phyloP scores from a whole-genome alignment of 2,888 invertebrate genomes.

The Hesperia comma region DNA sequence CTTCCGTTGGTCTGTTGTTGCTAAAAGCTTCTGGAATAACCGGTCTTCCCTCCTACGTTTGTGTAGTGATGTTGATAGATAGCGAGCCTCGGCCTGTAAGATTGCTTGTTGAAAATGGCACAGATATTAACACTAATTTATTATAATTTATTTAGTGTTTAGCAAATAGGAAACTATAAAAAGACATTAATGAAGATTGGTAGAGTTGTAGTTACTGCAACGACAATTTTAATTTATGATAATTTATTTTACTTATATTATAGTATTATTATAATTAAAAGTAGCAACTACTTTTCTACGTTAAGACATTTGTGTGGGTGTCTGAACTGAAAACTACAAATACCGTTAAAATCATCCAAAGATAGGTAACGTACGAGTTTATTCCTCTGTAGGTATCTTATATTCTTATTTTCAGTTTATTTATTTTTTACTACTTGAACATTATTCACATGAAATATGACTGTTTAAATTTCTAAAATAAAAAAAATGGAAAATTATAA shows the following conservation, averaged over 20 bases:
- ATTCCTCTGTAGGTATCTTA: too few species aligned
- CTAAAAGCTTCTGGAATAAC: constrained; percentile 28
- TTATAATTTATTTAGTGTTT: constrained; percentile 26
- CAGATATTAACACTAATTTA: constrained; percentile 27
- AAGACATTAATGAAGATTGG: constrained; percentile 22
- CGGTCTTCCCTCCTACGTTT: constrained; percentile 29
- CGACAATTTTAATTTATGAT: neutral
- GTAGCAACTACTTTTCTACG: too few species aligned
- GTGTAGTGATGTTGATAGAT: constrained; percentile 30
- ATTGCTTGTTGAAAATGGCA: constrained; percentile 29
- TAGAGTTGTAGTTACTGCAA: neutral
- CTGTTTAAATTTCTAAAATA: too few species aligned
- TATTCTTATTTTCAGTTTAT: too few species aligned
- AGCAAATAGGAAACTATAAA: constrained; percentile 20
- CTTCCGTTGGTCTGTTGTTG: constrained; percentile 31
- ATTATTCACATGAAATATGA: too few species aligned
- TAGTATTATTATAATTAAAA: neutral
- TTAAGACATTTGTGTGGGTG: too few species aligned
- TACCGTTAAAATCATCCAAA: too few species aligned
- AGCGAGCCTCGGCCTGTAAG: constrained; percentile 17
- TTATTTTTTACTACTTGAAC: too few species aligned
- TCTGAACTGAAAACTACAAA: too few species aligned
- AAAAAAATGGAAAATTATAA: too few species aligned
- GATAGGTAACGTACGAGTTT: too few species aligned
- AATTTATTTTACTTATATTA: neutral